A percentile compares a stretch with the other conserved stretches of the same genome.
Evolutionary conservation across 2,888 invertebrate genomes (phyloP).

Genomic region (Cataglyphis cursor): DNA sequence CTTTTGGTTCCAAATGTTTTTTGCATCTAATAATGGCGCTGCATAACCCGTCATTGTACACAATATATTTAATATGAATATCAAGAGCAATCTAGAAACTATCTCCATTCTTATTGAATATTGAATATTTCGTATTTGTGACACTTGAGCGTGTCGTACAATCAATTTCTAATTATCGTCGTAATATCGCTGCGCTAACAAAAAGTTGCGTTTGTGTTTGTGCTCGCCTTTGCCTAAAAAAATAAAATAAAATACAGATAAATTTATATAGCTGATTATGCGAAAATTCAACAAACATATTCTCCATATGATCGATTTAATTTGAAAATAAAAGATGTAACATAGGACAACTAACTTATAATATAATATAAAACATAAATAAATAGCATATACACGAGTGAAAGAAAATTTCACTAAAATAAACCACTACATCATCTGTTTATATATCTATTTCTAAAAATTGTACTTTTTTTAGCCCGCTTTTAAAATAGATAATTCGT

Average conservation of each 20-base stretch:
- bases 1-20: conserved; percentile 47
- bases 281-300: neutral
- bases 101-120: conserved; percentile 12
- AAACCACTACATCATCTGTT: neutral
- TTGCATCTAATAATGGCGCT: conserved; percentile 59
- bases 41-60: conserved; percentile 51
- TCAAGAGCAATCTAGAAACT: neutral
- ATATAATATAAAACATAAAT: neutral
- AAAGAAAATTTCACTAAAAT: neutral
- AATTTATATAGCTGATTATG: neutral
- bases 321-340: conserved; percentile 6
- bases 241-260: neutral
- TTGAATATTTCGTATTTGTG: neutral
- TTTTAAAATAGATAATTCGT: neutral
- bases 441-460: neutral
- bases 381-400: neutral
- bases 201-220: neutral
- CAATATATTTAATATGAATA: conserved; percentile 36
- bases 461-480: neutral
- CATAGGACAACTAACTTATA: neutral
- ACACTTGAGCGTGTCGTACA: neutral
- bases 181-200: conserved; percentile 3
- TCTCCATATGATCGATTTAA: neutral
- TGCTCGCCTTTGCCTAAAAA: conserved; percentile 9
- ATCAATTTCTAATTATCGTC: conserved; percentile 4